Evolutionary conservation across 2,113 vertebrate genomes (phyloP).

Genomic region (Varanus komodoensis): DNA sequence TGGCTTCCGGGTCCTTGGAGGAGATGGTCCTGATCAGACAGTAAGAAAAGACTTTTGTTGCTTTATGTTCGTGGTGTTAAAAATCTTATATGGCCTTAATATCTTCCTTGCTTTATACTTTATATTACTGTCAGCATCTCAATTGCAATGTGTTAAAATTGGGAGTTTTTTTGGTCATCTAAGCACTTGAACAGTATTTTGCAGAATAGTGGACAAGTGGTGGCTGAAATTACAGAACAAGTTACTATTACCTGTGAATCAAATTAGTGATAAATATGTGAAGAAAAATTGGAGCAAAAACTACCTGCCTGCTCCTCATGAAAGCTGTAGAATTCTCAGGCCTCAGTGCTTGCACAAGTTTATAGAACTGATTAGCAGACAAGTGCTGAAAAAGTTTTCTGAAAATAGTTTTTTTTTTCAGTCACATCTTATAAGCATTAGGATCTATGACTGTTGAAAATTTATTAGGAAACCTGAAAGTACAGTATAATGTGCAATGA

Average conservation of each 20-base stretch:
- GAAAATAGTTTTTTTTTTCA: not conserved
- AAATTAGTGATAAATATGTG: not conserved
- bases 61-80: not conserved
- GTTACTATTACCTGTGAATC: not conserved
- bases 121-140: not conserved
- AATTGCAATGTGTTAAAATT: not conserved
- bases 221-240: not conserved
- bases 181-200: not conserved
- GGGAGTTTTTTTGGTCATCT: not conserved
- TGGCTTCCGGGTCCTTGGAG: conserved; percentile 95
- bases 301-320: no score
- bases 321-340: not conserved
- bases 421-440: not conserved
- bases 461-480: not conserved
- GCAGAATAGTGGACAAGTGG: not conserved
- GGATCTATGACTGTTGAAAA: not conserved
- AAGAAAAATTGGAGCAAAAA: not conserved
- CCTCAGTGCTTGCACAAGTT: not conserved
- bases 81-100: not conserved
- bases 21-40: conserved; percentile 94
- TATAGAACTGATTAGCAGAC: not conserved
- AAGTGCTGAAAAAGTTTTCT: not conserved
- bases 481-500: not conserved
- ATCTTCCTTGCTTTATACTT: not conserved
- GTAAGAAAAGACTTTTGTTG: conserved; percentile 79